Percentiles rank a stretch among this genome's conserved stretches.
Conservation (phyloP, 1,140 invertebrate genomes). For the Leptinotarsa lineolata region DNA sequence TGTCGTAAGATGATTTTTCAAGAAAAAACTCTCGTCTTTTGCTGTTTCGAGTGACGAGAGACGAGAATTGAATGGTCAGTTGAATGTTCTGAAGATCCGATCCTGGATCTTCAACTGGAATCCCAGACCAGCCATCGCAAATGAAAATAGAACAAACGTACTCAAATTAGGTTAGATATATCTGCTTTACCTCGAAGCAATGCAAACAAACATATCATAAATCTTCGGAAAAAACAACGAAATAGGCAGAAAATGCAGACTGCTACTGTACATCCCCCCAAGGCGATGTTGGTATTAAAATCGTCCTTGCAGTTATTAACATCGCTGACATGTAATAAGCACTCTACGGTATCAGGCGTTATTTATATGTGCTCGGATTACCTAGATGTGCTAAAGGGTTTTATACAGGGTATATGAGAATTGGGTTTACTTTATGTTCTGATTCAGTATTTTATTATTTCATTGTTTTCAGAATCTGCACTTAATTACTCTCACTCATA, state of each 20-base stretch:
- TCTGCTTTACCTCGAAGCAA: neutral
- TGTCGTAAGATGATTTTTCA: no score
- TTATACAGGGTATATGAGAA: neutral
- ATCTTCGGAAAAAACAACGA: neutral
- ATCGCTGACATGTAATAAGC: conserved; percentile 3
- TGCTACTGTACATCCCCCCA: neutral
- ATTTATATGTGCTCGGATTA: conserved; percentile 4
- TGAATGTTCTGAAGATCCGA: neutral
- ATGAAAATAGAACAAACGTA: neutral
- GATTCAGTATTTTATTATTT: no score
- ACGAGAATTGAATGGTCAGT: no score
- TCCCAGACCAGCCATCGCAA: neutral
- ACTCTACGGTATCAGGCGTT: neutral
- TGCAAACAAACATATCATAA: conserved; percentile 6
- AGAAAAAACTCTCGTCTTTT: no score
- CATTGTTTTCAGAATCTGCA: no score
- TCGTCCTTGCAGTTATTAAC: conserved; percentile 5
- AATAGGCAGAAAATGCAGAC: conserved; percentile 1
- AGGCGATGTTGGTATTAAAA: neutral
- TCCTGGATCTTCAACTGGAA: neutral
- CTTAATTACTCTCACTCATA: no score
- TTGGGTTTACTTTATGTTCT: no score
- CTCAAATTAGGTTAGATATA: neutral
- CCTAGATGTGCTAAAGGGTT: neutral
- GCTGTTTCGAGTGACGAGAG: no score